Conservation (phyloP, 2,888 invertebrate species). For the Hedya salicella region DNA sequence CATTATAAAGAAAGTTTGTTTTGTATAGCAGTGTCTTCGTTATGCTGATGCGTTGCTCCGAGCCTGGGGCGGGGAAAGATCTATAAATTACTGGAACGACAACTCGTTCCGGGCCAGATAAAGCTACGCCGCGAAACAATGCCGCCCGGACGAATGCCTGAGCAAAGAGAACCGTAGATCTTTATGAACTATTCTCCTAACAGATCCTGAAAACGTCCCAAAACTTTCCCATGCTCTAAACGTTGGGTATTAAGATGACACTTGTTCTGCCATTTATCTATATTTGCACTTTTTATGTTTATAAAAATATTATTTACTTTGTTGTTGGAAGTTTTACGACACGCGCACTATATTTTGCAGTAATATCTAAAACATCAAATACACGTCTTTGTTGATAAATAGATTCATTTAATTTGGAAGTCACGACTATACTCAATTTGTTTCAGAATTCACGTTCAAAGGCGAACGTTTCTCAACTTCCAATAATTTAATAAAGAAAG, state of each 20-base stretch:
- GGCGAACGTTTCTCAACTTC: conserved; percentile 82
- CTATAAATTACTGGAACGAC: conserved; percentile 83
- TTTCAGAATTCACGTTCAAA: conserved; percentile 73
- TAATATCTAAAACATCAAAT: conserved; percentile 12
- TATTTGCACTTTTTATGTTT: background rate
- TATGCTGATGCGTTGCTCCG: conserved; percentile 68
- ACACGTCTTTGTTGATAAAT: conserved; percentile 41
- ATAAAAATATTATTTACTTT: background rate
- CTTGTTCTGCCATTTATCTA: conserved; percentile 10
- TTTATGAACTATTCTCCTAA: conserved; percentile 77
- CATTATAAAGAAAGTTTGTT: conserved; percentile 28
- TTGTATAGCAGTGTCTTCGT: conserved; percentile 51
- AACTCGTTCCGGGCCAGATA: conserved; percentile 82
- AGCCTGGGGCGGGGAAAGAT: conserved; percentile 78
- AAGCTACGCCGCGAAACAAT: conserved; percentile 82
- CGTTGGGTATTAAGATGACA: conserved; percentile 43
- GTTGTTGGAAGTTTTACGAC: background rate
- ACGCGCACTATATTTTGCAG: no score
- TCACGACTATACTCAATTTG: conserved; percentile 74
- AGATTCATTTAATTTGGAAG: conserved; percentile 65
- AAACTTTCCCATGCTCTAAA: conserved; percentile 45
- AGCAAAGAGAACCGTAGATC: conserved; percentile 72
- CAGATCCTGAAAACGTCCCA: conserved; percentile 56
- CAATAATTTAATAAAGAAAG: conserved; percentile 85
- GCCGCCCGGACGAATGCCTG: conserved; percentile 72